A percentile compares a stretch with the other conserved stretches of the same genome.
phyloP scores from a whole-genome alignment of 2,113 vertebrate genomes.

The Chascanopsetta lugubris region DNA sequence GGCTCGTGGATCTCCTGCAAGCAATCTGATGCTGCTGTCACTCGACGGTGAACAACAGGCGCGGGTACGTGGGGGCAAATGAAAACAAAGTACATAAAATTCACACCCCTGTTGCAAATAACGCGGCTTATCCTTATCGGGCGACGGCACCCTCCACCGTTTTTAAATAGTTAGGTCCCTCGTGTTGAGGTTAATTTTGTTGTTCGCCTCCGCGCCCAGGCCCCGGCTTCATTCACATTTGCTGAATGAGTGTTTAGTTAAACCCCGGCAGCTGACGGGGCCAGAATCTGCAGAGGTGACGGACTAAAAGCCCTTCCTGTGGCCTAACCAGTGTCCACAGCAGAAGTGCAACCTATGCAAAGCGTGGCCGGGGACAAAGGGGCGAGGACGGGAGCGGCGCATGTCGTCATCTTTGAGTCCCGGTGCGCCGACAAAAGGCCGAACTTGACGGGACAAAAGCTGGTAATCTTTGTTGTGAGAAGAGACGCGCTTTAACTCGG shows the following conservation, averaged over 20 bases:
- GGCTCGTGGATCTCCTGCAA: too few species aligned
- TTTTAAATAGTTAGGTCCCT: slow-evolving; percentile 2
- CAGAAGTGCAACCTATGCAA: slow-evolving; percentile 79
- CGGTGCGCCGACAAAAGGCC: slow-evolving; percentile 62
- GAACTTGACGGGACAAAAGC: slow-evolving; percentile 64
- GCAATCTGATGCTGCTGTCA: too few species aligned
- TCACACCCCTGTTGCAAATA: too few species aligned
- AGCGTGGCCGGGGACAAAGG: slow-evolving; percentile 61
- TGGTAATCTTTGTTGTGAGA: slow-evolving; percentile 66
- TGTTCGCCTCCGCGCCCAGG: slow-evolving; percentile 21
- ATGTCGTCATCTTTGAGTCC: slow-evolving; percentile 77
- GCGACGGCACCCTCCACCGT: too few species aligned
- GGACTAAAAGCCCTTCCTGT: slow-evolving; percentile 72
- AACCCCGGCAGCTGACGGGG: slow-evolving; percentile 74
- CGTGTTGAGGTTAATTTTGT: background rate
- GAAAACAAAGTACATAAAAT: too few species aligned
- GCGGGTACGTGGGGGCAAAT: too few species aligned
- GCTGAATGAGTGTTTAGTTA: slow-evolving; percentile 80
- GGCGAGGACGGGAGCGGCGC: slow-evolving; percentile 34
- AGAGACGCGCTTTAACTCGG: slow-evolving; percentile 35
- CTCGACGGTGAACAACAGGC: too few species aligned
- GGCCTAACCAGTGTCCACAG: slow-evolving; percentile 69
- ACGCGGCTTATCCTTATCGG: too few species aligned
- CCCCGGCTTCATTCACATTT: slow-evolving; percentile 73
- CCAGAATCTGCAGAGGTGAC: slow-evolving; percentile 66